A percentile compares a stretch with the other conserved stretches of the same genome.
phyloP scores from a whole-genome alignment of 2,113 vertebrate species.

The Halcyon senegalensis region DNA sequence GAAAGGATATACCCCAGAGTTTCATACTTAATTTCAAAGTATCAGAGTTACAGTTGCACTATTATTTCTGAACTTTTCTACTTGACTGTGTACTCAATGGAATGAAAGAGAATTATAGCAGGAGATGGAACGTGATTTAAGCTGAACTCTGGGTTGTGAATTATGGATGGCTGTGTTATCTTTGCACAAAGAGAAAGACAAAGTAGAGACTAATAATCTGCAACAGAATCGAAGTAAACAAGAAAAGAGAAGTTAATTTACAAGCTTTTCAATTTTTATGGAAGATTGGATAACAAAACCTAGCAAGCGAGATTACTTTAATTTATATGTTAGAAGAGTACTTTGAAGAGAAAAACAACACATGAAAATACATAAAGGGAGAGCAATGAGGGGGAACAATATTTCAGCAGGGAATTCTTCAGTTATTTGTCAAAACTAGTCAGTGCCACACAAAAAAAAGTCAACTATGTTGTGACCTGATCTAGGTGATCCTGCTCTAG shows the following conservation, averaged over 20 bases:
- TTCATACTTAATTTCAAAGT: conserved; percentile 1
- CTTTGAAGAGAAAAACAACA: background rate
- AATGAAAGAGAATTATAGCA: conserved; percentile 15
- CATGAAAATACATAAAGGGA: conserved; percentile 24
- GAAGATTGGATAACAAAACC: conserved; percentile 22
- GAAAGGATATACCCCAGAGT: background rate
- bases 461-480: background rate
- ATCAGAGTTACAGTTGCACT: background rate
- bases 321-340: conserved; percentile 20
- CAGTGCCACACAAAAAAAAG: background rate
- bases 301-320: background rate
- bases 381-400: background rate
- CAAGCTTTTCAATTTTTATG: conserved; percentile 16
- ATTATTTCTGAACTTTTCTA: conserved; percentile 12
- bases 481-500: too few relatives aligned
- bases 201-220: conserved; percentile 24
- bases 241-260: background rate
- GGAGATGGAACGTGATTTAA: background rate
- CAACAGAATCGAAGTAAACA: background rate
- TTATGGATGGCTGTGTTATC: background rate
- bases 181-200: conserved; percentile 1
- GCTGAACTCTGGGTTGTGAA: background rate
- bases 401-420: background rate
- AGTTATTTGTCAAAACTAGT: background rate
- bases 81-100: background rate